Conservation (phyloP, 2,113 vertebrate species). For the Takifugu flavidus region DNA sequence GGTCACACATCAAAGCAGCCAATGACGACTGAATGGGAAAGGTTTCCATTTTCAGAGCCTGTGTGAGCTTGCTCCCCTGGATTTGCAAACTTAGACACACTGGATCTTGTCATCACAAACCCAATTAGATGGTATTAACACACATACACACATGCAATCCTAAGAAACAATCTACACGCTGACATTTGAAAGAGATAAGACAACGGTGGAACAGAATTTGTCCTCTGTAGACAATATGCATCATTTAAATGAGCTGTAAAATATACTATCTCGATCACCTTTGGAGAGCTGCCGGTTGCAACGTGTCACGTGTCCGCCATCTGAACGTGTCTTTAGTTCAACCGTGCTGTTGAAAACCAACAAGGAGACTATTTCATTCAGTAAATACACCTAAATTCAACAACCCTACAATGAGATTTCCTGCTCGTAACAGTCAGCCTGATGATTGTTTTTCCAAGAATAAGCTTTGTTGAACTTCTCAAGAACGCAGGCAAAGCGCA, state of each 20-base stretch:
- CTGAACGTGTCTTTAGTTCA: conserved; percentile 18
- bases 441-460: conserved; percentile 8
- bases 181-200: neutral
- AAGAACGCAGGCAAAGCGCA: neutral
- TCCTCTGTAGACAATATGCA: conserved; percentile 4
- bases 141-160: neutral
- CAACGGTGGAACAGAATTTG: neutral
- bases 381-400: conserved; percentile 11
- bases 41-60: conserved; percentile 48
- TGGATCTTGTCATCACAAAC: conserved; percentile 26
- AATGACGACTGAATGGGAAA: conserved; percentile 61
- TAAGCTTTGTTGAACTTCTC: conserved; percentile 1
- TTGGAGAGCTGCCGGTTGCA: conserved; percentile 27
- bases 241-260: conserved; percentile 8
- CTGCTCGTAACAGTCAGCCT: conserved; percentile 3
- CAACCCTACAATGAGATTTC: conserved; percentile 6
- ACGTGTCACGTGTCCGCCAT: conserved; percentile 23
- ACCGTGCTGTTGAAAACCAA: conserved; percentile 14
- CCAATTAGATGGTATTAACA: no score
- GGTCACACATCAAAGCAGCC: conserved; percentile 66
- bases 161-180: neutral
- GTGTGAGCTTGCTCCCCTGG: conserved; percentile 58
- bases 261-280: conserved; percentile 15
- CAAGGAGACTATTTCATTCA: conserved; percentile 12
- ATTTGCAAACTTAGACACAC: conserved; percentile 57